Evolutionary conservation across 2,797 vertebrate genomes (phyloP).

Genomic region (Luscinia megarhynchos): DNA sequence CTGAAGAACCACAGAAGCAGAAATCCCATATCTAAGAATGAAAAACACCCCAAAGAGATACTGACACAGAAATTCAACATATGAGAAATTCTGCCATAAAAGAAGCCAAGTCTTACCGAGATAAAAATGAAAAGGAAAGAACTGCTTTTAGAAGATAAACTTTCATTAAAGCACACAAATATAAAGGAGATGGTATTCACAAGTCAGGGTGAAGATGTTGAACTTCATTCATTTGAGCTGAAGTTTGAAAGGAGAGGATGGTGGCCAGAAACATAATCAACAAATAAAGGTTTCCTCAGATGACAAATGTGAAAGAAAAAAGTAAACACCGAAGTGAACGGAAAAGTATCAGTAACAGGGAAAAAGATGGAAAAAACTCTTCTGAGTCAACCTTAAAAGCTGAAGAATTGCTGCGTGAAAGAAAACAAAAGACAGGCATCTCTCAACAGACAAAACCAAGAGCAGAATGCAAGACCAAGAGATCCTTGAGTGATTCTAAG

Average conservation of each 20-base stretch:
- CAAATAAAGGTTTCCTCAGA: conserved; percentile 78
- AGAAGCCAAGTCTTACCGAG: conserved; percentile 74
- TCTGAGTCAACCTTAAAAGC: conserved; percentile 78
- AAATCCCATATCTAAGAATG: conserved; percentile 83
- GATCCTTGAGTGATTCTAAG: conserved; percentile 82
- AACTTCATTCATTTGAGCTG: conserved; percentile 73
- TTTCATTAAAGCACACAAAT: conserved; percentile 81
- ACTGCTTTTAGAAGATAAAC: conserved; percentile 84
- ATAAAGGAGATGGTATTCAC: conserved; percentile 81
- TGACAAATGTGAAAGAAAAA: conserved; percentile 89
- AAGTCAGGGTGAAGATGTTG: conserved; percentile 77
- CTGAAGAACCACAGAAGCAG: conserved; percentile 87
- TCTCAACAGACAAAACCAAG: conserved; percentile 78
- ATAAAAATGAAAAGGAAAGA: conserved; percentile 88
- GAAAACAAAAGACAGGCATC: conserved; percentile 79
- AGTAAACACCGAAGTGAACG: conserved; percentile 87
- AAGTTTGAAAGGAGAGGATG: conserved; percentile 74
- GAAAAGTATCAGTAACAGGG: conserved; percentile 76
- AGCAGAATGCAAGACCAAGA: conserved; percentile 83
- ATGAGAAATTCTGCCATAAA: conserved; percentile 73
- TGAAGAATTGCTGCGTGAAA: conserved; percentile 82
- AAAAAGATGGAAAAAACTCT: conserved; percentile 81
- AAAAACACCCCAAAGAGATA: conserved; percentile 85
- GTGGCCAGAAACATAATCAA: conserved; percentile 79
- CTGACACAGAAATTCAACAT: conserved; percentile 71